phyloP scores from a whole-genome alignment of 2,113 vertebrate species.

The Elephantulus edwardii region DNA sequence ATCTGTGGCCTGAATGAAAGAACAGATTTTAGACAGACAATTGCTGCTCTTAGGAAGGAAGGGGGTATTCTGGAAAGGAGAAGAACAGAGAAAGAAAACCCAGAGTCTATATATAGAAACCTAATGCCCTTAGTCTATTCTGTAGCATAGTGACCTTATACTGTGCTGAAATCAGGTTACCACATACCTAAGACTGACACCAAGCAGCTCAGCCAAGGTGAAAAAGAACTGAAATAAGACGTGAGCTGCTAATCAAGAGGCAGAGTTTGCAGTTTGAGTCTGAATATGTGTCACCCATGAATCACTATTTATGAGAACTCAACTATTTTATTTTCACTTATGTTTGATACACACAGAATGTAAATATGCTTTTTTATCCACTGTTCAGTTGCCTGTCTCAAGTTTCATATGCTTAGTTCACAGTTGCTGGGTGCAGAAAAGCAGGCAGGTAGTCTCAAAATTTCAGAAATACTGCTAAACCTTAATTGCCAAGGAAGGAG shows the following conservation, averaged over 20 bases:
- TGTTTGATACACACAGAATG: not conserved
- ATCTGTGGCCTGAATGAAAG: not conserved
- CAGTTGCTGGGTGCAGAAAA: constrained; percentile 23
- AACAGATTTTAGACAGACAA: not conserved
- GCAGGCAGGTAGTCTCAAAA: constrained; percentile 12
- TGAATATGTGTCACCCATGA: constrained; percentile 53
- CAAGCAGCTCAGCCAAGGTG: not conserved
- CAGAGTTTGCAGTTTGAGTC: constrained; percentile 30
- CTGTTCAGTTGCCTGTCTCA: constrained; percentile 43
- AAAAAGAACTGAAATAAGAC: not conserved
- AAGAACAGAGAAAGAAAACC: not conserved
- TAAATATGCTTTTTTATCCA: constrained; percentile 33
- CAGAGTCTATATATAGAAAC: not conserved
- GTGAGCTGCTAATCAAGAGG: constrained; percentile 3
- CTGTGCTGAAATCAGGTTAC: not conserved
- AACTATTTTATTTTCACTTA: constrained; percentile 37
- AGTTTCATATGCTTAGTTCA: constrained; percentile 17
- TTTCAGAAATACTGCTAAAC: not conserved
- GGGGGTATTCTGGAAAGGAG: not conserved
- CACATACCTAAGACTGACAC: not conserved
- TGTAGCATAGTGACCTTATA: no score
- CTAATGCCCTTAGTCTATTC: no score
- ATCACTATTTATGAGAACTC: constrained; percentile 25
- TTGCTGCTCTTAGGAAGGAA: not conserved
- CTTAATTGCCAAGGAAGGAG: not conserved